phyloP scores from a whole-genome alignment of 1,140 invertebrate genomes.

The Drosophila rhopaloa region DNA sequence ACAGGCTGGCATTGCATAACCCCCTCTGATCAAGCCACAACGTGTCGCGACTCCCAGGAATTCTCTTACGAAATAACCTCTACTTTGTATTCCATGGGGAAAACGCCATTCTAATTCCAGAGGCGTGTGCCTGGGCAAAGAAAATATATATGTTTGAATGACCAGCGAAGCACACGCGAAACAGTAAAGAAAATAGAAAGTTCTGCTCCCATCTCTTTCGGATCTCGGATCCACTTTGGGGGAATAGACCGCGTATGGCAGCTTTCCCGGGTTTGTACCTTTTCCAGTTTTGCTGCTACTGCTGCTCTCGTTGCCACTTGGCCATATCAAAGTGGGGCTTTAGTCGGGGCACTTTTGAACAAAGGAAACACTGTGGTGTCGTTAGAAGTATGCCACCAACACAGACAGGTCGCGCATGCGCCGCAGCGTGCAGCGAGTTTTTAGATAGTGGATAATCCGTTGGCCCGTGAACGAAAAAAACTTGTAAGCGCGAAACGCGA shows the following conservation, averaged over 20 bases:
- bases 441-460: neutral
- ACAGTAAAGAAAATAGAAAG: constrained; percentile 82
- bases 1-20: constrained; percentile 24
- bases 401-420: constrained; percentile 58
- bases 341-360: constrained; percentile 45
- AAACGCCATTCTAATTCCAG: constrained; percentile 10
- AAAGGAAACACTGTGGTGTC: constrained; percentile 58
- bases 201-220: constrained; percentile 52
- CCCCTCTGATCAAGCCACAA: neutral
- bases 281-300: constrained; percentile 24
- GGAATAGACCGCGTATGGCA: constrained; percentile 13
- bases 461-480: constrained; percentile 15
- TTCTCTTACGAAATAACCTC: constrained; percentile 16
- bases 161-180: constrained; percentile 50
- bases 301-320: constrained; percentile 11
- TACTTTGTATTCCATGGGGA: constrained; percentile 11
- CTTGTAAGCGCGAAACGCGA: neutral
- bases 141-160: neutral
- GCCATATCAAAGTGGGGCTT: constrained; percentile 21
- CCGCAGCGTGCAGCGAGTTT: constrained; percentile 47
- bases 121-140: constrained; percentile 1
- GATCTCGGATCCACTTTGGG: neutral
- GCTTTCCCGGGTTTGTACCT: constrained; percentile 22
- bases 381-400: constrained; percentile 58
- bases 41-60: constrained; percentile 20